phyloP scores from a whole-genome alignment of 2,888 invertebrate genomes.

The Hedychridium roseum region DNA sequence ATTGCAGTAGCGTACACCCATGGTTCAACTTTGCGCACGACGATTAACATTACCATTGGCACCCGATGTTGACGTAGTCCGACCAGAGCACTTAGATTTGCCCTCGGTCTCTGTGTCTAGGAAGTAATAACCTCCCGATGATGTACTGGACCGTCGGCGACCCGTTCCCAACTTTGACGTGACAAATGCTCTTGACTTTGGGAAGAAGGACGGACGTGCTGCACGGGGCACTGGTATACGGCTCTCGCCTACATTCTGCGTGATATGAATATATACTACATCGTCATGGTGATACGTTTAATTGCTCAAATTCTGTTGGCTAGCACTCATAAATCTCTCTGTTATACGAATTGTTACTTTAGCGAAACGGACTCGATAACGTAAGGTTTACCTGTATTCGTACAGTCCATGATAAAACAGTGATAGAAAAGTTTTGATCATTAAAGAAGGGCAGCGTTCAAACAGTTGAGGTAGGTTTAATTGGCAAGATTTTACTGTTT shows the following conservation, averaged over 20 bases:
- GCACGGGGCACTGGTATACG: conserved; percentile 55
- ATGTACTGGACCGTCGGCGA: conserved; percentile 30
- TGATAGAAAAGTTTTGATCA: too few relatives aligned
- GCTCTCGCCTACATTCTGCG: conserved; percentile 57
- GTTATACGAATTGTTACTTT: too few relatives aligned
- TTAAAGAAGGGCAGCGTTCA: too few relatives aligned
- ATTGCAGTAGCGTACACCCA: neutral
- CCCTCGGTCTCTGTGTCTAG: conserved; percentile 26
- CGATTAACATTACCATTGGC: conserved; percentile 11
- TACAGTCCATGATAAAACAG: too few relatives aligned
- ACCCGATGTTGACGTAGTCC: conserved; percentile 12
- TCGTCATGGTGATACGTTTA: too few relatives aligned
- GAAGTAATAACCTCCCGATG: conserved; percentile 30
- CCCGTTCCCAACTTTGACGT: conserved; percentile 28
- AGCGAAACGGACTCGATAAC: too few relatives aligned
- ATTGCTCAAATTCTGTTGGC: too few relatives aligned
- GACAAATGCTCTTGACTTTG: conserved; percentile 46
- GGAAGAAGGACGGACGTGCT: conserved; percentile 51
- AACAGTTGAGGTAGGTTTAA: too few relatives aligned
- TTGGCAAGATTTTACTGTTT: too few relatives aligned
- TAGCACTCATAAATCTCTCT: too few relatives aligned
- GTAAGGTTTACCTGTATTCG: too few relatives aligned
- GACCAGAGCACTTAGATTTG: conserved; percentile 23
- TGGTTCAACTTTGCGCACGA: neutral
- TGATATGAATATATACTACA: too few relatives aligned